phyloP scores from a whole-genome alignment of 2,113 vertebrate genomes.

The Microtus ochrogaster region DNA sequence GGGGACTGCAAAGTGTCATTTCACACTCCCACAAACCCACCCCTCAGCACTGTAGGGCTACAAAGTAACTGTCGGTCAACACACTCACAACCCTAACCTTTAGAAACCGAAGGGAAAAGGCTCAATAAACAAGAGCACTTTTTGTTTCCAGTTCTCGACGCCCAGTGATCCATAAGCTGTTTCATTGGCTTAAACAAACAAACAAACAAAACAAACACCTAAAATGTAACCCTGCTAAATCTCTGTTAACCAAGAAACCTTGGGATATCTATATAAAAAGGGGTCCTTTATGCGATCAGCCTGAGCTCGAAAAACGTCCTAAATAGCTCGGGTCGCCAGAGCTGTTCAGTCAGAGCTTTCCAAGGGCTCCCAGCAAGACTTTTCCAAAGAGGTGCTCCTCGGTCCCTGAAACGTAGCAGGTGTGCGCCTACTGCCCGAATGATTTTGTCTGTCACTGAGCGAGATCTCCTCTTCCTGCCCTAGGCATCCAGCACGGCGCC shows the following conservation, averaged over 20 bases:
- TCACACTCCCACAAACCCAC: conserved; percentile 42
- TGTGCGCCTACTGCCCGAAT: conserved; percentile 69
- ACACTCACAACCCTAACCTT: conserved; percentile 57
- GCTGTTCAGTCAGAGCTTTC: neutral
- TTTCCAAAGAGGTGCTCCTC: conserved; percentile 59
- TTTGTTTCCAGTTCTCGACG: conserved; percentile 60
- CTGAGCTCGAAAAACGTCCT: conserved; percentile 14
- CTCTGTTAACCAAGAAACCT: conserved; percentile 39
- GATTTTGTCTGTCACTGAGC: conserved; percentile 62
- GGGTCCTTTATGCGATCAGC: neutral
- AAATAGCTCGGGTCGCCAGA: neutral
- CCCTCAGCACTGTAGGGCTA: neutral
- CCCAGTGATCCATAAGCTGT: neutral
- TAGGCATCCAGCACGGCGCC: conserved; percentile 34
- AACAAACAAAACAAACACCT: neutral
- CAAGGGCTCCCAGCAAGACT: conserved; percentile 48
- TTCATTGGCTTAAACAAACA: conserved; percentile 18
- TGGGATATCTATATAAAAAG: neutral
- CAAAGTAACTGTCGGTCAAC: conserved; percentile 16
- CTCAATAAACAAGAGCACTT: conserved; percentile 20
- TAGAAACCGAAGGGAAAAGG: conserved; percentile 43
- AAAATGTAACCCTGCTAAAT: neutral
- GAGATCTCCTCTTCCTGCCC: conserved; percentile 37
- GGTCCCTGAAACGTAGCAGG: conserved; percentile 78
- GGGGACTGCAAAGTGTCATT: conserved; percentile 66